Conservation (phyloP, 2,888 invertebrate species). For the Anoncus sp. region DNA sequence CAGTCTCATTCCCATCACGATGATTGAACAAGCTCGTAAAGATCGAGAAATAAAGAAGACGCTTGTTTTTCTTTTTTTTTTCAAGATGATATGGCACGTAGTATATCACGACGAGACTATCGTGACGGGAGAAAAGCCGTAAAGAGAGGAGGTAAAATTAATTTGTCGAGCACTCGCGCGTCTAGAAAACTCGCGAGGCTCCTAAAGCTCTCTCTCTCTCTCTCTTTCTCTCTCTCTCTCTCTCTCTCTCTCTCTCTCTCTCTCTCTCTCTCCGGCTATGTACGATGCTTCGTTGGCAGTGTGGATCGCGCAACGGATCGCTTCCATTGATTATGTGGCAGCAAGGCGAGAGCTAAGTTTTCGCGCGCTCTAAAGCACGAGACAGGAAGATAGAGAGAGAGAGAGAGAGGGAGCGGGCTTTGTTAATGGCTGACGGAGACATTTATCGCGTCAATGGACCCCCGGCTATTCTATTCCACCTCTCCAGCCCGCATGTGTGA, state of each 20-base stretch:
- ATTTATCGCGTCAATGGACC: slow-evolving; percentile 79
- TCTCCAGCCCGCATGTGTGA: slow-evolving; percentile 55
- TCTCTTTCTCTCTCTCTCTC: slow-evolving; percentile 4
- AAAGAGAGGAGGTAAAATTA: slow-evolving; percentile 68
- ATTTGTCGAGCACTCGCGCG: slow-evolving; percentile 72
- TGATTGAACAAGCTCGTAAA: slow-evolving; percentile 8
- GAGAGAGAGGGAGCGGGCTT: slow-evolving; percentile 65
- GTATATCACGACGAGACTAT: slow-evolving; percentile 14
- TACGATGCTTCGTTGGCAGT: slow-evolving; percentile 54
- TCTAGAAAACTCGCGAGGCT: slow-evolving; percentile 59
- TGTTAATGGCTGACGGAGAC: slow-evolving; percentile 78
- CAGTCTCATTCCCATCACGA: slow-evolving; percentile 16
- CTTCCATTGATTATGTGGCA: slow-evolving; percentile 79
- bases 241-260: neutral
- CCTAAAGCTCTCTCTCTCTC: slow-evolving; percentile 15
- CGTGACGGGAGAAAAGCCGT: slow-evolving; percentile 2
- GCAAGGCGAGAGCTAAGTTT: slow-evolving; percentile 53
- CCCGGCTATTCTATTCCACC: slow-evolving; percentile 72
- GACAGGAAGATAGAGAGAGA: slow-evolving; percentile 10
- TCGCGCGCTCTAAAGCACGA: slow-evolving; percentile 48
- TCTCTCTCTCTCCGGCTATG: slow-evolving; percentile 26
- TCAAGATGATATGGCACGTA: slow-evolving; percentile 17
- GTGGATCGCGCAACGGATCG: slow-evolving; percentile 69
- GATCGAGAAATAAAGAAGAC: neutral
- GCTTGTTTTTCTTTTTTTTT: slow-evolving; percentile 10